Evolutionary conservation across 1,140 invertebrate species (phyloP).

Genomic region (Linepithema humile): DNA sequence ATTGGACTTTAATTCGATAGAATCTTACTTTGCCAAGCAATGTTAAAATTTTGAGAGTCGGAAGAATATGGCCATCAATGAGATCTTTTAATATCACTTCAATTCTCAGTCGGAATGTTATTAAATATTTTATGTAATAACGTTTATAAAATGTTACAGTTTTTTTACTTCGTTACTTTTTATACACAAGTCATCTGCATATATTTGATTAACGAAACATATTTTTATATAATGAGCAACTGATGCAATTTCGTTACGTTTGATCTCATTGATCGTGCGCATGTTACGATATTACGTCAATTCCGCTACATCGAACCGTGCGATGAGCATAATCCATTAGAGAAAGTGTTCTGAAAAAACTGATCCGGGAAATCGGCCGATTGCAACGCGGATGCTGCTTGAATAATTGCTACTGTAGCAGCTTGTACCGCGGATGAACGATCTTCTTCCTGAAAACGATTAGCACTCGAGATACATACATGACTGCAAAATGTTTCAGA

Average conservation of each 20-base stretch:
- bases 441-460: slow-evolving; percentile 7
- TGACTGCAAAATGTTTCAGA: neutral
- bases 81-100: neutral
- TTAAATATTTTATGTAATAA: neutral
- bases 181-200: neutral
- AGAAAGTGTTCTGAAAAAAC: slow-evolving; percentile 38
- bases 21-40: neutral
- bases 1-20: neutral
- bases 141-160: neutral
- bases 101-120: neutral
- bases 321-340: slow-evolving; percentile 14
- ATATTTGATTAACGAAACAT: neutral
- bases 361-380: neutral
- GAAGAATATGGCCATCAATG: neutral
- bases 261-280: neutral
- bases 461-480: neutral
- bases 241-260: neutral
- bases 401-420: neutral
- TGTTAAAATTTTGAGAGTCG: neutral
- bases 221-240: neutral
- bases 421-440: neutral
- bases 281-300: slow-evolving; percentile 8
- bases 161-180: neutral
- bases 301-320: neutral
- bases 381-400: neutral